Evolutionary conservation across 1,140 invertebrate species (phyloP).

Genomic region (Danaus melanippus): DNA sequence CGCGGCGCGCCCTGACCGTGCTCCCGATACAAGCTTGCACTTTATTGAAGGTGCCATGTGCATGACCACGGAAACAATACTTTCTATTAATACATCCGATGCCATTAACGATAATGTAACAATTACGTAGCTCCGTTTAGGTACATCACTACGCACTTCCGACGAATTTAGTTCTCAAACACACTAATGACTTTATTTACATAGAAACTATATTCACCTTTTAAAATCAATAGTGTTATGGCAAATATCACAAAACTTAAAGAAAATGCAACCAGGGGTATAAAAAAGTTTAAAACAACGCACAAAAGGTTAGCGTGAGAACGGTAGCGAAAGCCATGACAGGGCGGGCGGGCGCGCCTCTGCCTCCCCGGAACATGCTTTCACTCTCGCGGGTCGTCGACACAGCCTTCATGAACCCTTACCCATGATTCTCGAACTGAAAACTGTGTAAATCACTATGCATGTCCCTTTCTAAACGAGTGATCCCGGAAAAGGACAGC

Average conservation of each 20-base stretch:
- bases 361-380: constrained; percentile 65
- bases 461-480: constrained; percentile 11
- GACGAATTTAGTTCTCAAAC: no score
- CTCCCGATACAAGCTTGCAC: constrained; percentile 44
- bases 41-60: constrained; percentile 29
- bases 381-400: constrained; percentile 69
- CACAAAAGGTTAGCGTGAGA: constrained; percentile 49
- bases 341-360: constrained; percentile 51
- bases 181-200: no score
- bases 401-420: constrained; percentile 59
- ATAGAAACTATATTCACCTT: no score
- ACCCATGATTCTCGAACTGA: constrained; percentile 43
- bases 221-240: no score
- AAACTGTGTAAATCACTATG: constrained; percentile 14
- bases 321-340: constrained; percentile 61
- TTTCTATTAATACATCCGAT: constrained; percentile 8
- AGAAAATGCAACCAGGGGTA: constrained; percentile 10
- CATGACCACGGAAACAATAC: constrained; percentile 7
- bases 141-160: no score
- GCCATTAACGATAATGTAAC: no score
- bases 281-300: constrained; percentile 48
- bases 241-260: neutral
- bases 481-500: constrained; percentile 12
- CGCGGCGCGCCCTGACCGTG: constrained; percentile 56
- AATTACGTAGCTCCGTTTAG: no score